Conservation (phyloP, 1,140 invertebrate genomes). For the Drosophila obscura region DNA sequence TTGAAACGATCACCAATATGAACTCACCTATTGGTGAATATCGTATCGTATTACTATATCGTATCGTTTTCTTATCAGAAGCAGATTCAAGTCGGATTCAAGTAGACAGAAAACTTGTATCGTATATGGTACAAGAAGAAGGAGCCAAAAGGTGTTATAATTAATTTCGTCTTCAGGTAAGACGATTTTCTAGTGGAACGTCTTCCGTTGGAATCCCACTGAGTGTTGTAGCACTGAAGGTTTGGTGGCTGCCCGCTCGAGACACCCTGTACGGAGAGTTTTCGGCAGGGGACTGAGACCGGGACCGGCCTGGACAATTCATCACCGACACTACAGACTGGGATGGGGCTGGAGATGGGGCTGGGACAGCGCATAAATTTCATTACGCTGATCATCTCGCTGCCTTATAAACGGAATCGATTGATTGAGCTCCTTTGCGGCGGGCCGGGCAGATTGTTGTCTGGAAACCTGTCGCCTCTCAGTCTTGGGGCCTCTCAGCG, state of each 20-base stretch:
- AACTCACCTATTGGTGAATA: slow-evolving; percentile 9
- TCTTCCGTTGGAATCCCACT: not conserved
- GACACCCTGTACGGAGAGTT: slow-evolving; percentile 62
- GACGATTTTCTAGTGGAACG: slow-evolving; percentile 11
- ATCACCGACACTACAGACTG: slow-evolving; percentile 51
- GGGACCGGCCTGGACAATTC: slow-evolving; percentile 19
- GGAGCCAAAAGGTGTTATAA: too few species aligned
- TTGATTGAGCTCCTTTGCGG: slow-evolving; percentile 42
- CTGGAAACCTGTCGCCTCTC: slow-evolving; percentile 59
- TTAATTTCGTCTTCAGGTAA: slow-evolving; percentile 38
- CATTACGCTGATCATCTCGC: slow-evolving; percentile 74
- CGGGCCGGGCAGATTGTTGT: slow-evolving; percentile 8
- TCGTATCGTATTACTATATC: slow-evolving; percentile 13
- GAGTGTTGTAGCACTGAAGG: slow-evolving; percentile 35
- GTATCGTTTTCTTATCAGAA: slow-evolving; percentile 63
- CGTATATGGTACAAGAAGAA: too few species aligned
- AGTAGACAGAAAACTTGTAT: not conserved
- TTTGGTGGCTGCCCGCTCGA: not conserved
- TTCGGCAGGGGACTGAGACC: slow-evolving; percentile 12
- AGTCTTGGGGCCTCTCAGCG: not conserved
- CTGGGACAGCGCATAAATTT: slow-evolving; percentile 64
- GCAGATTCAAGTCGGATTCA: slow-evolving; percentile 1
- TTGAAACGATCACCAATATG: not conserved
- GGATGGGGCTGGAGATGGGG: slow-evolving; percentile 4
- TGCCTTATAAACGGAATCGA: slow-evolving; percentile 51